Percentiles rank a stretch among this genome's conserved stretches.
Conservation (phyloP, 2,113 vertebrate genomes). For the Nansenia antarctica region DNA sequence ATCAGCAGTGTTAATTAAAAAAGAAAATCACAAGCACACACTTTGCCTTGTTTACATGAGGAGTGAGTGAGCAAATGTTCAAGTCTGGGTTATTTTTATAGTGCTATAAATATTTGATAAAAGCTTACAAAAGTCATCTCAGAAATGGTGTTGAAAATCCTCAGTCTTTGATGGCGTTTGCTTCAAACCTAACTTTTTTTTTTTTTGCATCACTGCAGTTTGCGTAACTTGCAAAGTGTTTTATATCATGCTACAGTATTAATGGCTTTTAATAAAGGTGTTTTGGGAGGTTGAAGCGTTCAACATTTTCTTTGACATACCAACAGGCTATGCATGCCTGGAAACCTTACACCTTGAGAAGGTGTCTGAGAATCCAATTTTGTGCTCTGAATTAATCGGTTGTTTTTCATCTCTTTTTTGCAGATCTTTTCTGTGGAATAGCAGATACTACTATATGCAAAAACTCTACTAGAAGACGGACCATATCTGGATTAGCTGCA, state of each 20-base stretch:
- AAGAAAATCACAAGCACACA: not conserved
- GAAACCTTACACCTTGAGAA: not conserved
- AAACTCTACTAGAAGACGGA: slow-evolving; percentile 23
- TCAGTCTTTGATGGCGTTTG: not conserved
- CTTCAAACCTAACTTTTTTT: slow-evolving; percentile 3
- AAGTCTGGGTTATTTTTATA: slow-evolving; percentile 49
- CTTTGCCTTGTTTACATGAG: slow-evolving; percentile 12
- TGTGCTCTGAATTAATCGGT: not conserved
- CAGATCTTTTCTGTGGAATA: slow-evolving; percentile 60
- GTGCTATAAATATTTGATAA: slow-evolving; percentile 55
- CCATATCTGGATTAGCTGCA: slow-evolving; percentile 17
- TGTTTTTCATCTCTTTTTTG: slow-evolving; percentile 32
- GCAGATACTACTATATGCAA: slow-evolving; percentile 16
- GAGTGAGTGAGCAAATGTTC: slow-evolving; percentile 14
- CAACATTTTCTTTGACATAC: not conserved
- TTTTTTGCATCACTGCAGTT: not conserved
- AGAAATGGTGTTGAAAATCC: not conserved
- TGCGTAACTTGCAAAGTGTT: not conserved
- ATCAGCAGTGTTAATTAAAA: not conserved
- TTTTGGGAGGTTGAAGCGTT: not conserved
- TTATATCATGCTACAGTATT: slow-evolving; percentile 26
- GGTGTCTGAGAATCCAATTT: not conserved
- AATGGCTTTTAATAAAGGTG: not conserved
- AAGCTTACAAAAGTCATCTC: slow-evolving; percentile 8
- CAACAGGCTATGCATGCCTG: not conserved